Evolutionary conservation across 2,888 invertebrate genomes (phyloP).

Genomic region (Netelia inedita): DNA sequence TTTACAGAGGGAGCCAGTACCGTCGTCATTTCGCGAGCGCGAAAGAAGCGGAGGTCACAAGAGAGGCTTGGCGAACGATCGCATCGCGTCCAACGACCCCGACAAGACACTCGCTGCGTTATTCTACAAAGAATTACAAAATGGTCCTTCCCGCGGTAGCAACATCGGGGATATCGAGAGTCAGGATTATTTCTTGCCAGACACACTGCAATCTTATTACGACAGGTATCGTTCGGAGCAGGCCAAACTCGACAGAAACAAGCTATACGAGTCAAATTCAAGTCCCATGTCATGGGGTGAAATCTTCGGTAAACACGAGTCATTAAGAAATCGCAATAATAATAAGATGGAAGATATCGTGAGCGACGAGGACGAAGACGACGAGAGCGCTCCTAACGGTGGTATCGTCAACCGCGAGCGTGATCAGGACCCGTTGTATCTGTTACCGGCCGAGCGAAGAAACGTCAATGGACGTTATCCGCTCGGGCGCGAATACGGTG

Average conservation of each 20-base stretch:
- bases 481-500: slow-evolving; percentile 77
- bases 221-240: slow-evolving; percentile 73
- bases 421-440: slow-evolving; percentile 73
- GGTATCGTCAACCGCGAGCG: slow-evolving; percentile 69
- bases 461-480: slow-evolving; percentile 81
- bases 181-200: slow-evolving; percentile 72
- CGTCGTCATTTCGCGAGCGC: slow-evolving; percentile 81
- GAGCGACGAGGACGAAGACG: slow-evolving; percentile 69
- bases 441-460: slow-evolving; percentile 74
- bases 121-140: slow-evolving; percentile 74
- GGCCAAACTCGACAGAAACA: slow-evolving; percentile 67
- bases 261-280: slow-evolving; percentile 72
- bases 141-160: slow-evolving; percentile 69
- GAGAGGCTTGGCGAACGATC: slow-evolving; percentile 68
- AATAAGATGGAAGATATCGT: slow-evolving; percentile 68
- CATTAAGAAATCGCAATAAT: slow-evolving; percentile 61
- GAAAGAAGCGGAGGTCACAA: slow-evolving; percentile 77
- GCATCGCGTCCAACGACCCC: slow-evolving; percentile 23
- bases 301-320: slow-evolving; percentile 70
- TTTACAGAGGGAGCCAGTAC: slow-evolving; percentile 70
- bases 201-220: slow-evolving; percentile 73
- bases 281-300: slow-evolving; percentile 76
- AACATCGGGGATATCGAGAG: slow-evolving; percentile 70
- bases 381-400: slow-evolving; percentile 23
- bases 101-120: slow-evolving; percentile 72